phyloP scores from a whole-genome alignment of 2,113 vertebrate genomes.

The Lontra canadensis region DNA sequence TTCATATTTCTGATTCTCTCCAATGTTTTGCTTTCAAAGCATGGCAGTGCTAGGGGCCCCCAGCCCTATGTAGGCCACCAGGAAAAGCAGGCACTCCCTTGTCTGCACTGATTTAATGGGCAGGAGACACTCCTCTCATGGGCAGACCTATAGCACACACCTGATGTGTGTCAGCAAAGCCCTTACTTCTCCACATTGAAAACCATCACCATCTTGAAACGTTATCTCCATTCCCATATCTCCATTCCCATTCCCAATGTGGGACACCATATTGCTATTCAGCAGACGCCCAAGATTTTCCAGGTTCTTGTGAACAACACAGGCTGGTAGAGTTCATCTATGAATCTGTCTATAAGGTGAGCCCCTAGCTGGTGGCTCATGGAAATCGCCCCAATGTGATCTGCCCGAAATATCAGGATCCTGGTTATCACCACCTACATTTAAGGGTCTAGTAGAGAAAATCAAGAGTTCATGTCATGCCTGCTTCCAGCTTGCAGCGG shows the following conservation, averaged over 20 bases:
- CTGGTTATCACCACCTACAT: rapidly evolving
- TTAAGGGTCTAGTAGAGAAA: neutral
- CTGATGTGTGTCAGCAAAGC: too few species aligned
- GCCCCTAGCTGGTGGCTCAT: rapidly evolving
- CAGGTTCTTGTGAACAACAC: rapidly evolving
- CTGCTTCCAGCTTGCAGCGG: neutral
- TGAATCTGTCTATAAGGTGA: neutral
- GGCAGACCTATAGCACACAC: too few species aligned
- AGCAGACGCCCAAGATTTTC: neutral
- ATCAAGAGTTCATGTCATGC: too few species aligned
- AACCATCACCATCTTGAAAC: too few species aligned
- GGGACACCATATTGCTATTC: too few species aligned
- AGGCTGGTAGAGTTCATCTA: neutral
- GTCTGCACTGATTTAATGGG: rapidly evolving
- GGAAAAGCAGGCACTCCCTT: neutral
- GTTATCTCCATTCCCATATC: neutral
- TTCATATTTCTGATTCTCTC: neutral
- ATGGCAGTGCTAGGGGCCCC: neutral
- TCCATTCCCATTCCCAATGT: too few species aligned
- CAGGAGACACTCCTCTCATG: rapidly evolving
- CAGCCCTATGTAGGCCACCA: rapidly evolving
- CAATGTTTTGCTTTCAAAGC: neutral
- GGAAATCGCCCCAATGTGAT: too few species aligned
- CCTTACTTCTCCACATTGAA: too few species aligned
- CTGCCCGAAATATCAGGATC: neutral